Evolutionary conservation across 2,888 invertebrate genomes (phyloP).

Genomic region (Lathronympha strigana): DNA sequence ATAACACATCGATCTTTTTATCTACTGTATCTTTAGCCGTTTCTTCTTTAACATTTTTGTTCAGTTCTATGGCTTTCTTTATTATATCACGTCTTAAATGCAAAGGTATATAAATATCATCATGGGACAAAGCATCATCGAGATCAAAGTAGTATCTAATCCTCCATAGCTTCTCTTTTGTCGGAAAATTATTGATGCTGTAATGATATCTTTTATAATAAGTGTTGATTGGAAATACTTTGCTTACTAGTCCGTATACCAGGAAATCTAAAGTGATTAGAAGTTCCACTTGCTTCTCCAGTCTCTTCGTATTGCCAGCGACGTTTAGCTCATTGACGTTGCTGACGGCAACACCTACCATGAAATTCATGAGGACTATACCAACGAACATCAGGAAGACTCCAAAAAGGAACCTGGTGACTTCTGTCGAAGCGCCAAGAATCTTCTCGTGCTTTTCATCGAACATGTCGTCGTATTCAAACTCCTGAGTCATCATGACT

Average conservation of each 20-base stretch:
- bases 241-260: constrained; percentile 45
- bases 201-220: constrained; percentile 39
- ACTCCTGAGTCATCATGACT: constrained; percentile 86
- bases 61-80: constrained; percentile 36
- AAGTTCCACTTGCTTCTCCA: constrained; percentile 64
- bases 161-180: constrained; percentile 35
- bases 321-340: constrained; percentile 64
- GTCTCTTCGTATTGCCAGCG: constrained; percentile 60
- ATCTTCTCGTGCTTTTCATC: constrained; percentile 59
- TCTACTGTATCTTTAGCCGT: constrained; percentile 13
- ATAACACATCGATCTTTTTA: constrained; percentile 30
- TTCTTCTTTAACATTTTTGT: constrained; percentile 16
- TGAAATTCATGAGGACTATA: constrained; percentile 66
- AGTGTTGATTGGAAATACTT: constrained; percentile 36
- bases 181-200: constrained; percentile 38
- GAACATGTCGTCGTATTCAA: constrained; percentile 80
- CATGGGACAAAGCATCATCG: constrained; percentile 33
- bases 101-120: constrained; percentile 25
- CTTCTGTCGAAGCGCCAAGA: constrained; percentile 20
- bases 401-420: constrained; percentile 27
- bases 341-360: constrained; percentile 68
- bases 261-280: constrained; percentile 54
- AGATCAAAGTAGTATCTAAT: constrained; percentile 36
- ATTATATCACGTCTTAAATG: constrained; percentile 32
- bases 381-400: constrained; percentile 63